Conservation (phyloP, 2,113 vertebrate species). For the Anhinga anhinga region DNA sequence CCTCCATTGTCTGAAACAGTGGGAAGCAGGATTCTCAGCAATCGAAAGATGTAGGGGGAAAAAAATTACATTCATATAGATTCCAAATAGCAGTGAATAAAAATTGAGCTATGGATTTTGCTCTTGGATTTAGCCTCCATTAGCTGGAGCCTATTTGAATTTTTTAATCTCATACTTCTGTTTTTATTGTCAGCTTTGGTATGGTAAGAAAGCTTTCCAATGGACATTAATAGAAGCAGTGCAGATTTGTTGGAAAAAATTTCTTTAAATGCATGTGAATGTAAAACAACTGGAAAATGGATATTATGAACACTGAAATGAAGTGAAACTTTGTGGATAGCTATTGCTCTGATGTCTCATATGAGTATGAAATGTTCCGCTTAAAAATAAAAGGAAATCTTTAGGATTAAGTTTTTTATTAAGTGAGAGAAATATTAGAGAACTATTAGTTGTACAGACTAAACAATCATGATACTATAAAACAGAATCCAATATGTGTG, state of each 20-base stretch:
- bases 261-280: not conserved
- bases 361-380: not conserved
- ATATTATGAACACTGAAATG: not conserved
- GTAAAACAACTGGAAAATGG: not conserved
- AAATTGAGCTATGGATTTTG: not conserved
- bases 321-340: not conserved
- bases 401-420: slow-evolving; percentile 41
- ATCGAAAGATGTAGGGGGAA: not conserved
- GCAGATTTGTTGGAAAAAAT: not conserved
- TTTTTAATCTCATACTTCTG: slow-evolving; percentile 5
- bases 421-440: slow-evolving; percentile 34
- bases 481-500: slow-evolving; percentile 33
- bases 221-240: not conserved
- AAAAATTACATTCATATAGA: not conserved
- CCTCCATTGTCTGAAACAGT: slow-evolving; percentile 47
- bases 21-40: slow-evolving; percentile 26
- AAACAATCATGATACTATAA: slow-evolving; percentile 29
- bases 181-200: not conserved
- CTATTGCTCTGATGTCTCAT: not conserved
- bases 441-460: slow-evolving; percentile 39
- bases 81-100: slow-evolving; percentile 9
- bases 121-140: not conserved
- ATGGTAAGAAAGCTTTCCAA: not conserved
- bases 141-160: not conserved
- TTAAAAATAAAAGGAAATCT: slow-evolving; percentile 29